These are phyloP conservation scores for Barnardius zonarius DNA, from an alignment of 2,113 vertebrate species.

Conservation along the genomic window DNA sequence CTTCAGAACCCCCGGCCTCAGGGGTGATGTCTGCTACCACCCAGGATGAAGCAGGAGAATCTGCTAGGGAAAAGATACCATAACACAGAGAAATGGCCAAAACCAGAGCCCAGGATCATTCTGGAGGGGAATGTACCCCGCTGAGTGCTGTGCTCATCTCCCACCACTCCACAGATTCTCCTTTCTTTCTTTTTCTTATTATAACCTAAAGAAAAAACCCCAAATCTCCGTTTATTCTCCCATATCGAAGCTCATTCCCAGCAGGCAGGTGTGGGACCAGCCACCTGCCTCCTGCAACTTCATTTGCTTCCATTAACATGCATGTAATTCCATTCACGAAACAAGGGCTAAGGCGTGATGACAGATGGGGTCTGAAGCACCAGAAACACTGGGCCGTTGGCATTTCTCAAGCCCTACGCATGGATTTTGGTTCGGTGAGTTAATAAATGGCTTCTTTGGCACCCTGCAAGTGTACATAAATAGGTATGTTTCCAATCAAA, in stretches of 20 bases:
- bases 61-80: neutral
- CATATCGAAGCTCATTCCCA: neutral
- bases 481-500: neutral
- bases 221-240: neutral
- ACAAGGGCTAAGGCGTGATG: neutral
- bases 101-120: neutral
- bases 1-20: neutral
- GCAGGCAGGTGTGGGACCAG: neutral
- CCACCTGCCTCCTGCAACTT: neutral
- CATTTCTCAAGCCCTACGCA: neutral
- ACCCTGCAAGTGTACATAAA: neutral
- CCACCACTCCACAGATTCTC: neutral
- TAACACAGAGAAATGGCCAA: neutral
- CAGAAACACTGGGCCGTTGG: neutral
- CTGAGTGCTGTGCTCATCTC: neutral
- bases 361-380: neutral
- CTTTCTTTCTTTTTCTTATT: neutral
- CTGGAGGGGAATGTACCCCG: neutral
- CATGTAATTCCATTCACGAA: neutral
- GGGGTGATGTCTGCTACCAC: neutral
- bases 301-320: conserved; percentile 5
- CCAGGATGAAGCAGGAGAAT: neutral
- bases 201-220: neutral
- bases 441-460: neutral
- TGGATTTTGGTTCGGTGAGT: neutral